Conservation (phyloP, 2,888 invertebrate genomes). For the Cephonodes hylas region DNA sequence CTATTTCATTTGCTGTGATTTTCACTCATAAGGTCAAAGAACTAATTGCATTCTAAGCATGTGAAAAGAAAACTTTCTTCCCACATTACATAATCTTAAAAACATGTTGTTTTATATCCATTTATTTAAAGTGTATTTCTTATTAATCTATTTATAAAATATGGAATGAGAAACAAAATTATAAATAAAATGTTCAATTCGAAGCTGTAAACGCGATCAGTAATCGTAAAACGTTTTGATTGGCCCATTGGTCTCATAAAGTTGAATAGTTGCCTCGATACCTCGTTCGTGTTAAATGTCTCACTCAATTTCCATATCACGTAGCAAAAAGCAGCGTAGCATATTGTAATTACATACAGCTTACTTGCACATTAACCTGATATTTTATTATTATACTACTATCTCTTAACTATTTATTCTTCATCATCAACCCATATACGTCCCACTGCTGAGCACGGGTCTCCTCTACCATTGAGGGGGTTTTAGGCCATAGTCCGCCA, state of each 20-base stretch:
- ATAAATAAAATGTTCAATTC: not conserved
- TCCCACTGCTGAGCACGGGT: no score
- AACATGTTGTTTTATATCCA: no score
- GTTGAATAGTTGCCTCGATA: conserved; percentile 40
- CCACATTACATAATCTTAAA: not conserved
- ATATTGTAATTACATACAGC: not conserved
- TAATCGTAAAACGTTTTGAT: conserved; percentile 31
- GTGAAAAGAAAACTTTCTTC: not conserved
- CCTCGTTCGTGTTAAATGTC: conserved; percentile 35
- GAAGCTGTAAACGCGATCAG: conserved; percentile 21
- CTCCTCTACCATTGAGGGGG: no score
- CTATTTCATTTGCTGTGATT: conserved; percentile 38
- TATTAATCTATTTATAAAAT: not conserved
- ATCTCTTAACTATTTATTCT: no score
- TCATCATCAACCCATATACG: no score
- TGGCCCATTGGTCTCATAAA: conserved; percentile 37
- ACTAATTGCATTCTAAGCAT: conserved; percentile 19
- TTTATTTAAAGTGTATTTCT: not conserved
- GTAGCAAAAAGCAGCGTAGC: conserved; percentile 23
- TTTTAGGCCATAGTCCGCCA: no score
- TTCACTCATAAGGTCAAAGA: conserved; percentile 53
- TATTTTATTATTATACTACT: not conserved
- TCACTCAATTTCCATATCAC: conserved; percentile 38
- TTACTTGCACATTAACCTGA: not conserved
- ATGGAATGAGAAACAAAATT: not conserved